Evolutionary conservation across 2,797 vertebrate genomes (phyloP).

Genomic region (Lutjanus argentimaculatus): DNA sequence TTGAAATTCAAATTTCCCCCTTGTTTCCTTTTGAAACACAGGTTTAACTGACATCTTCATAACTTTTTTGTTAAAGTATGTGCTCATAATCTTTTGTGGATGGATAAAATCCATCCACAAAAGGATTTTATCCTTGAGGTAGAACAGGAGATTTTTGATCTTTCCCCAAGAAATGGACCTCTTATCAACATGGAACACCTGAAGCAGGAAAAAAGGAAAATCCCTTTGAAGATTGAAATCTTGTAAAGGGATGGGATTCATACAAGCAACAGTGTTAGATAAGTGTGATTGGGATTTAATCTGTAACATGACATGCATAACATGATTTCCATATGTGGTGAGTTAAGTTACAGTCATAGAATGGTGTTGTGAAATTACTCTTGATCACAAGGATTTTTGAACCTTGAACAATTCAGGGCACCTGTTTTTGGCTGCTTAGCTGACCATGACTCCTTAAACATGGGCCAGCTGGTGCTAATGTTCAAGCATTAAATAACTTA

Average conservation of each 20-base stretch:
- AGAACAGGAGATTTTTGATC: not conserved
- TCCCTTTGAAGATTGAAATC: constrained; percentile 31
- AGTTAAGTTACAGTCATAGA: not conserved
- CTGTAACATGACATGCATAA: not conserved
- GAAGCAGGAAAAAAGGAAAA: constrained; percentile 12
- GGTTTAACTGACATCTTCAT: not conserved
- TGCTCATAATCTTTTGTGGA: not conserved
- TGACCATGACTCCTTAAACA: not conserved
- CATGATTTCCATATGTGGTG: constrained; percentile 2
- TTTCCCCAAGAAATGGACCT: constrained; percentile 2
- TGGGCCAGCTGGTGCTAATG: not conserved
- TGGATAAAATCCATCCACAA: constrained; percentile 2
- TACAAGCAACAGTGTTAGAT: not conserved
- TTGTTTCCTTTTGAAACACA: not conserved
- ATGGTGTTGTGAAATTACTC: not conserved
- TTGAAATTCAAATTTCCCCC: not conserved
- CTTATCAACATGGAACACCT: constrained; percentile 31
- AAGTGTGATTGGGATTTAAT: constrained; percentile 7
- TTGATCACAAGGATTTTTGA: no score
- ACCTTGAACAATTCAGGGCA: constrained; percentile 6
- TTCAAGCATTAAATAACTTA: not conserved
- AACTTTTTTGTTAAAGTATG: not conserved
- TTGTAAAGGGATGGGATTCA: constrained; percentile 10
- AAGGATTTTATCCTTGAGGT: not conserved
- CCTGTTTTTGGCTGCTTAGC: not conserved